Evolutionary conservation across 2,888 invertebrate species (phyloP).

Genomic region (Gari tellinella): DNA sequence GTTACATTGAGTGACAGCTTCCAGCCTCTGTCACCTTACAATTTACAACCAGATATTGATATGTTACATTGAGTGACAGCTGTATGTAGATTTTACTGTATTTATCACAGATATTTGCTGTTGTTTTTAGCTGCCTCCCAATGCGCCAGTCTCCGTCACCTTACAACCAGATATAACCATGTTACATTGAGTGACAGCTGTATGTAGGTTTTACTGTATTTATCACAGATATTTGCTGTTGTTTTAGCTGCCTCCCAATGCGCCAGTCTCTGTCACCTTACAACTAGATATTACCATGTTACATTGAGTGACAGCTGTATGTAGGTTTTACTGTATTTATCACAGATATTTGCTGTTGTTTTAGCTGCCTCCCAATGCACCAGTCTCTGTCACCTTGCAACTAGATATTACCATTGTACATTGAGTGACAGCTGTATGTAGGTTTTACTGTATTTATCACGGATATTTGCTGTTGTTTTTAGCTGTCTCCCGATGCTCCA

Average conservation of each 20-base stretch:
- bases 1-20: too few species aligned
- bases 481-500: slow-evolving; percentile 97
- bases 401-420: too few species aligned
- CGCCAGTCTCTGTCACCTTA: slow-evolving; percentile 98
- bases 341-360: slow-evolving; percentile 80
- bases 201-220: too few species aligned
- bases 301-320: too few species aligned
- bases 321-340: too few species aligned
- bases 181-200: too few species aligned
- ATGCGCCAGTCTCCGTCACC: slow-evolving; percentile 99
- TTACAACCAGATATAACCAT: slow-evolving; percentile 99
- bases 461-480: slow-evolving; percentile 81
- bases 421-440: too few species aligned
- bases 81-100: too few species aligned
- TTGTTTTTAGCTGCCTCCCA: slow-evolving; percentile 91
- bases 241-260: slow-evolving; percentile 93
- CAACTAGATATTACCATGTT: too few species aligned
- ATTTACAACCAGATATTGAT: slow-evolving; percentile 99
- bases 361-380: slow-evolving; percentile 96
- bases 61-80: too few species aligned
- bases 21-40: slow-evolving; percentile 99
- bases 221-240: slow-evolving; percentile 79
- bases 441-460: too few species aligned
- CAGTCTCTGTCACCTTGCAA: slow-evolving; percentile 98
- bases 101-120: too few species aligned